Evolutionary conservation across 2,797 vertebrate genomes (phyloP).

Genomic region (Aulostomus chinensis): DNA sequence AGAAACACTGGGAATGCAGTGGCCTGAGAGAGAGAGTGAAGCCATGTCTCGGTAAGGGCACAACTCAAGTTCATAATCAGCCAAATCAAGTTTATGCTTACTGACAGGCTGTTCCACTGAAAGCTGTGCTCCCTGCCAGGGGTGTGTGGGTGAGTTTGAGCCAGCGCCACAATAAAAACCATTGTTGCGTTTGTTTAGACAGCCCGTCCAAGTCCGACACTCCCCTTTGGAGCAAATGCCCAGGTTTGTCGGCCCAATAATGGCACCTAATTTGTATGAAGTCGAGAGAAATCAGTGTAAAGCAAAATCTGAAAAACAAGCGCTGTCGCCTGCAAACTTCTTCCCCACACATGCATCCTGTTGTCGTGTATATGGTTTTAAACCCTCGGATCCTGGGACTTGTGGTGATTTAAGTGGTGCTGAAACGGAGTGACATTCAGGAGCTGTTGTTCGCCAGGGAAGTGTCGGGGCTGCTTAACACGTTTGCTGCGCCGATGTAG

Average conservation of each 20-base stretch:
- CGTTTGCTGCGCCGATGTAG: conserved; percentile 6
- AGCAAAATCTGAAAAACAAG: conserved; percentile 22
- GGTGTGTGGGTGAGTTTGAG: conserved; percentile 54
- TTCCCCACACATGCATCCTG: conserved; percentile 36
- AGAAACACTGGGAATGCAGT: conserved; percentile 35
- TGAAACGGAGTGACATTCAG: conserved; percentile 45
- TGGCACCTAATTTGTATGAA: conserved; percentile 66
- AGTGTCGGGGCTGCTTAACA: conserved; percentile 37
- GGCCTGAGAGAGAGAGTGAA: conserved; percentile 35
- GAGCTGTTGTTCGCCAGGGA: conserved; percentile 38
- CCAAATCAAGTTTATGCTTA: conserved; percentile 60
- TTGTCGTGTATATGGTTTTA: conserved; percentile 35
- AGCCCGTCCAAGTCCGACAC: conserved; percentile 48
- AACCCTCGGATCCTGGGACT: conserved; percentile 18
- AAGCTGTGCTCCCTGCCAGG: conserved; percentile 50
- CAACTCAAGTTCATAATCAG: conserved; percentile 54
- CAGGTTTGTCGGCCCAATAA: conserved; percentile 52
- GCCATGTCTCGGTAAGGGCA: conserved; percentile 41
- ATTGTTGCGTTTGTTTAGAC: conserved; percentile 73
- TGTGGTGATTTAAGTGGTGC: conserved; percentile 45
- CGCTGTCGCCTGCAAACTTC: conserved; percentile 20
- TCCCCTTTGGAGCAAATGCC: conserved; percentile 34
- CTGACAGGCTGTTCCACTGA: conserved; percentile 58
- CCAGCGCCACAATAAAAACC: conserved; percentile 70
- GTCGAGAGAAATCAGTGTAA: conserved; percentile 50